Evolutionary conservation across 2,797 vertebrate species (phyloP), one percentile per base, ranked within the genome.

Genomic region (Falco rusticolus): DNA sequence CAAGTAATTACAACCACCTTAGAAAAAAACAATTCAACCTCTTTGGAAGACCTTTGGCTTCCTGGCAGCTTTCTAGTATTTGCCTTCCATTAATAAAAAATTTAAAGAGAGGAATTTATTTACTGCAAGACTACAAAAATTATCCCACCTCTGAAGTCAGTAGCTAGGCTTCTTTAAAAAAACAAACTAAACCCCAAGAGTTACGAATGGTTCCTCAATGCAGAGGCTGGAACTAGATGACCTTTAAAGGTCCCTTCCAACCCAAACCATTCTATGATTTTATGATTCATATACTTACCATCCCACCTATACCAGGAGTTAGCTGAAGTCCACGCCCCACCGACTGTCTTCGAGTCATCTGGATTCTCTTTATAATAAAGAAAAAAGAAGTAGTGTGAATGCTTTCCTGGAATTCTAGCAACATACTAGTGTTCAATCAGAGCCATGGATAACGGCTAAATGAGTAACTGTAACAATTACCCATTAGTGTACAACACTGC

Each of bases 241-340:
- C 45, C 45, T 45, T 45, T 45, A 45, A 45, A 45, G 45, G 17
- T 45, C 45, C 45, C 45, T 45, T 45, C 45, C 45, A 45, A 45
- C 45, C 17, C 45, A 45, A 45, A 45, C 45, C 45, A 45, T 45
- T 45, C 45, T 45, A 45, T 45, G 45, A 45, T 18, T 45, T 45
- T 45, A 45, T 45, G 45, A 19, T 45, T 24, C 19, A 26, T 4
- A 29, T 66, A 98, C 99, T 98, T 95, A 99, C 99, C 97, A 98
- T 98, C 71, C 98, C 98, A 16, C 98, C 97, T 88, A 99, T 97
- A n/a, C 99, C 99, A 28, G 99, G 98, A 51, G 98, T 97, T 41
- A 99, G 95, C 95, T 99, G 99, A 93, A 99, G 98, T 43, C 99
- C 98, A 87, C 99, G 98, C 16, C 99, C 98, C 53, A 98, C 98